Evolutionary conservation across 2,113 vertebrate species (phyloP).

Genomic region (Copsychus sechellarum): DNA sequence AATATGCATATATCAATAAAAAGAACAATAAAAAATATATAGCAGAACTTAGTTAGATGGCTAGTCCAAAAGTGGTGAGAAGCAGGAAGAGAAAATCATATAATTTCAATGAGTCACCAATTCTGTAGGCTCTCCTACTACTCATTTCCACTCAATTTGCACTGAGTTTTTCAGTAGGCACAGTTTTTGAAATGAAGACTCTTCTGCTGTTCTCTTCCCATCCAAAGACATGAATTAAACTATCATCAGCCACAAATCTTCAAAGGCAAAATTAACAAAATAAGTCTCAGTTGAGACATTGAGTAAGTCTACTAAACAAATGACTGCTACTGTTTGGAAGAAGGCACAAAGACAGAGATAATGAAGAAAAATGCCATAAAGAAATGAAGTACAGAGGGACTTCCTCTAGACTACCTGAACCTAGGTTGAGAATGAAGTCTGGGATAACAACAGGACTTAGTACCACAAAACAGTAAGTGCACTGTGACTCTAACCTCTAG

Average conservation of each 20-base stretch:
- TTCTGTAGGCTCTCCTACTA: background rate
- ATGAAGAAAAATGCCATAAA: background rate
- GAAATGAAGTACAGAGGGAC: background rate
- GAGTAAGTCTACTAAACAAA: background rate
- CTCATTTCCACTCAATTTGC: background rate
- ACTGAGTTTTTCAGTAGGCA: background rate
- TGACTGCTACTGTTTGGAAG: background rate
- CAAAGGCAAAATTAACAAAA: background rate
- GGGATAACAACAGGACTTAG: background rate
- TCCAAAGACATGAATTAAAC: background rate
- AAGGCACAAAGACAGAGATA: background rate
- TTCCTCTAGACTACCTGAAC: background rate
- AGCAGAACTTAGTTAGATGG: background rate
- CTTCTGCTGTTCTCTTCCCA: background rate
- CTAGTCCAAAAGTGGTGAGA: background rate
- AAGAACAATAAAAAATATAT: background rate
- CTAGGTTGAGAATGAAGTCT: background rate
- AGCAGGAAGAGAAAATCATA: background rate
- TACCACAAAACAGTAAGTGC: rapidly evolving
- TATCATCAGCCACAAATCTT: background rate
- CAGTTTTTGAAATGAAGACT: background rate
- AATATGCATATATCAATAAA: background rate
- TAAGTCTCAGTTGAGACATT: background rate
- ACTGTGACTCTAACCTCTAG: background rate
- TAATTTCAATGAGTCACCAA: rapidly evolving